Evolutionary conservation across 2,888 invertebrate species (phyloP).

Genomic region (Sturmia bella): DNA sequence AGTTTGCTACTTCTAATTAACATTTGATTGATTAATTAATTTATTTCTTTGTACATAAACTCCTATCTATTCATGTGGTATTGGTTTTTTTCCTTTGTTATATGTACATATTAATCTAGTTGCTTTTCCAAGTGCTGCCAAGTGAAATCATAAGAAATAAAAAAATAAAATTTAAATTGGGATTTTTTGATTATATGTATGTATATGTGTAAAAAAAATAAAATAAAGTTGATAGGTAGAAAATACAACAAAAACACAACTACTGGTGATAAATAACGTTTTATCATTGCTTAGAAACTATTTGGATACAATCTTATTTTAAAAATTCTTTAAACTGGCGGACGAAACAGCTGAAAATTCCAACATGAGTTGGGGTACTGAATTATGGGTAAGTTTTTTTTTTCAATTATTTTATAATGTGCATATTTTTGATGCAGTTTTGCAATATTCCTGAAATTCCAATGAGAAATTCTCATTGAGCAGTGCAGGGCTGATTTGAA

Average conservation of each 20-base stretch:
- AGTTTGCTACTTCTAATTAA: too few species aligned
- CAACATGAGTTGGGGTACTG: constrained; percentile 82
- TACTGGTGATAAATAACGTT: neutral
- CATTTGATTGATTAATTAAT: too few species aligned
- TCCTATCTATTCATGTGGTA: neutral
- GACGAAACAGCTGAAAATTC: constrained; percentile 78
- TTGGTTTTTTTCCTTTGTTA: neutral
- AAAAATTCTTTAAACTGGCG: constrained; percentile 76
- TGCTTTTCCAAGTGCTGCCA: constrained; percentile 33
- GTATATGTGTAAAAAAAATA: too few species aligned
- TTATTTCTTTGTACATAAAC: neutral
- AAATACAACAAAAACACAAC: constrained; percentile 9
- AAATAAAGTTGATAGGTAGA: neutral
- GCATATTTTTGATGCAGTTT: neutral
- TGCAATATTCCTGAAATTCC: too few species aligned
- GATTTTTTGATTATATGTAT: too few species aligned
- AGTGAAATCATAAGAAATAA: constrained; percentile 19
- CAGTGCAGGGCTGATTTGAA: too few species aligned
- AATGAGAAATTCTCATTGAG: too few species aligned
- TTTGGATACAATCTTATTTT: constrained; percentile 53
- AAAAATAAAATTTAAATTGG: too few species aligned
- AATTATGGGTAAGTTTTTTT: constrained; percentile 80
- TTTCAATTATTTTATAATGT: neutral
- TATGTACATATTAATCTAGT: constrained; percentile 30
- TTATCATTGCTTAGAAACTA: neutral